Percentiles rank a stretch among this genome's conserved stretches.
Evolutionary conservation across 2,113 vertebrate genomes (phyloP).

Genomic region (Sceloporus undulatus): DNA sequence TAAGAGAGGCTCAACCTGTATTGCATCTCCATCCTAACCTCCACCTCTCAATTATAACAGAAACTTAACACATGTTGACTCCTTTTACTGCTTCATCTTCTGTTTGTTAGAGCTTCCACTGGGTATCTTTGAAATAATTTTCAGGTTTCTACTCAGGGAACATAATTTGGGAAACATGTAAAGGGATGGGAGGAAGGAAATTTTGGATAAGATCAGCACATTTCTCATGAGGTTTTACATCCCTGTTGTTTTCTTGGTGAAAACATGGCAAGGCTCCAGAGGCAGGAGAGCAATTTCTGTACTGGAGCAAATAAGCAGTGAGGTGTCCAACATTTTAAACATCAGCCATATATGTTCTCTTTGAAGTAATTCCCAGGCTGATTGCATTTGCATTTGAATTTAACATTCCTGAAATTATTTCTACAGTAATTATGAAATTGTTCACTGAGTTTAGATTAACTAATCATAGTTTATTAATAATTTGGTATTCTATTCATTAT

Average conservation of each 20-base stretch:
- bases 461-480: constrained; percentile 38
- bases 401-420: constrained; percentile 27
- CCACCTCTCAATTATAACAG: too few relatives aligned
- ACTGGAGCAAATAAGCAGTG: not conserved
- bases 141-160: not conserved
- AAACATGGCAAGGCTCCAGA: not conserved
- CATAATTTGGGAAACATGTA: not conserved
- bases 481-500: constrained; percentile 30
- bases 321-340: not conserved
- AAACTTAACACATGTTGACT: not conserved
- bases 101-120: not conserved
- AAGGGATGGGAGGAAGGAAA: not conserved
- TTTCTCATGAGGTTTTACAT: not conserved
- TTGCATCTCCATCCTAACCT: too few relatives aligned
- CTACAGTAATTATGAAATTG: constrained; percentile 16
- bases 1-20: too few relatives aligned
- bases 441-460: constrained; percentile 28
- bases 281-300: not conserved
- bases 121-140: not conserved
- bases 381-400: constrained; percentile 16
- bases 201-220: not conserved
- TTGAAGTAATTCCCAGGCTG: constrained; percentile 22
- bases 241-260: not conserved
- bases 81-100: not conserved
- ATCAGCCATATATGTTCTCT: not conserved